Evolutionary conservation across 2,888 invertebrate species (phyloP).

Genomic region (Stenotaenia linearis): DNA sequence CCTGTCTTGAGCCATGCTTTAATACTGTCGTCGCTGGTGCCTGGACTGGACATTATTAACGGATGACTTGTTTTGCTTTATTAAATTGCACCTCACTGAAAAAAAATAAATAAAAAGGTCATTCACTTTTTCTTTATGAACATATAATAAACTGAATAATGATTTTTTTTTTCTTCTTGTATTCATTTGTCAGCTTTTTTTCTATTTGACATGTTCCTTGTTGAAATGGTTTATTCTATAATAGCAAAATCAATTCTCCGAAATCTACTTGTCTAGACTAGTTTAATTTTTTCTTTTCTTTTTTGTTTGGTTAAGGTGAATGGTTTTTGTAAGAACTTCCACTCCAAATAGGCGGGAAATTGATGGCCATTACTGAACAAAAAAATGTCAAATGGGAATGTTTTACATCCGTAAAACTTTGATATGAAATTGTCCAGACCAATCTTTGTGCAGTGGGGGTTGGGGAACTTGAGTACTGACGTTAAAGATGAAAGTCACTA

Average conservation of each 20-base stretch:
- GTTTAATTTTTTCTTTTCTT: not conserved
- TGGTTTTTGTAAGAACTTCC: not conserved
- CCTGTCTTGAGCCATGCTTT: conserved; percentile 49
- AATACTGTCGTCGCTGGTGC: conserved; percentile 43
- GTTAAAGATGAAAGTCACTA: not conserved
- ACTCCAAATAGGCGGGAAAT: not conserved
- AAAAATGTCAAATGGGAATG: too few relatives aligned
- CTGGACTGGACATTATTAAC: not conserved
- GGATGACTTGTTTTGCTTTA: not conserved
- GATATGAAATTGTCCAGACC: not conserved
- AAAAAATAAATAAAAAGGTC: not conserved
- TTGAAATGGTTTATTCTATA: not conserved
- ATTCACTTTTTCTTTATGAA: not conserved
- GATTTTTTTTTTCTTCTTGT: not conserved
- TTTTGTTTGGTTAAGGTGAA: not conserved
- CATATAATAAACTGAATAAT: not conserved
- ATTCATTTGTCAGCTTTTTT: not conserved
- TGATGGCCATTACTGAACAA: not conserved
- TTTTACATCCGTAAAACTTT: not conserved
- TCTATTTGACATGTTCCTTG: not conserved
- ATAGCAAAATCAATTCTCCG: not conserved
- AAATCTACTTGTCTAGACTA: not conserved
- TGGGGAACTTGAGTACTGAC: too few relatives aligned
- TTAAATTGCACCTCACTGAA: not conserved
- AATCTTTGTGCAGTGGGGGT: not conserved